A percentile compares a stretch with the other conserved stretches of the same genome.
Evolutionary conservation across 92 coral and sea anemone genomes (phyloP).

Genomic region (Scolanthus callimorphus): DNA sequence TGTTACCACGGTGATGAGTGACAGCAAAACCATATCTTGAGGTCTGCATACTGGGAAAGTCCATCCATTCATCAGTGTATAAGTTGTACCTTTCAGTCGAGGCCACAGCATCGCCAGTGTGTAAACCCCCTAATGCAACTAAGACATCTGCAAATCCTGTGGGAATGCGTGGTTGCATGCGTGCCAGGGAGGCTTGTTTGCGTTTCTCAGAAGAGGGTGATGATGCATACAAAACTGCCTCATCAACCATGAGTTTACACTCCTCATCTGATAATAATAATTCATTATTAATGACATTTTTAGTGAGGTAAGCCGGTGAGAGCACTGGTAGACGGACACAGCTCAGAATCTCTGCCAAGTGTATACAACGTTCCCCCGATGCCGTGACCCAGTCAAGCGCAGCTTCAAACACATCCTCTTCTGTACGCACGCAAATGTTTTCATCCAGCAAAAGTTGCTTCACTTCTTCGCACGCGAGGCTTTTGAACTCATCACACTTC

Average conservation of each 20-base stretch:
- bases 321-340: constrained; percentile 89
- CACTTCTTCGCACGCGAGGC: constrained; percentile 62
- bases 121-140: constrained; percentile 81
- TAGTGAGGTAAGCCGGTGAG: constrained; percentile 61
- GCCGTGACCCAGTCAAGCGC: constrained; percentile 76
- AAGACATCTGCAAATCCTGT: constrained; percentile 86
- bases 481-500: constrained; percentile 71
- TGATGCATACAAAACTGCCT: constrained; percentile 77
- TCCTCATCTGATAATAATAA: constrained; percentile 56
- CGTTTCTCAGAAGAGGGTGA: constrained; percentile 94
- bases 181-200: constrained; percentile 37
- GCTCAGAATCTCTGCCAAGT: constrained; percentile 55
- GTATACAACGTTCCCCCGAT: constrained; percentile 30
- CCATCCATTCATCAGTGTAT: constrained; percentile 88
- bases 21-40: constrained; percentile 86
- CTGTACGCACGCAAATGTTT: constrained; percentile 81
- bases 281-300: constrained; percentile 55
- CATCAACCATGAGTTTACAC: constrained; percentile 70
- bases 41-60: constrained; percentile 61
- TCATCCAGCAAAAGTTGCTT: constrained; percentile 71
- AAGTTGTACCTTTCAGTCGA: constrained; percentile 79
- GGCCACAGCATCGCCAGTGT: constrained; percentile 74
- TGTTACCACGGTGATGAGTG: constrained; percentile 68
- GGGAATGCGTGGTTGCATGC: constrained; percentile 88
- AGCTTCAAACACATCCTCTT: constrained; percentile 89